Percentiles rank a stretch among this genome's conserved stretches.
Evolutionary conservation across 2,888 invertebrate species (phyloP).

Genomic region (Archips crataeganus): DNA sequence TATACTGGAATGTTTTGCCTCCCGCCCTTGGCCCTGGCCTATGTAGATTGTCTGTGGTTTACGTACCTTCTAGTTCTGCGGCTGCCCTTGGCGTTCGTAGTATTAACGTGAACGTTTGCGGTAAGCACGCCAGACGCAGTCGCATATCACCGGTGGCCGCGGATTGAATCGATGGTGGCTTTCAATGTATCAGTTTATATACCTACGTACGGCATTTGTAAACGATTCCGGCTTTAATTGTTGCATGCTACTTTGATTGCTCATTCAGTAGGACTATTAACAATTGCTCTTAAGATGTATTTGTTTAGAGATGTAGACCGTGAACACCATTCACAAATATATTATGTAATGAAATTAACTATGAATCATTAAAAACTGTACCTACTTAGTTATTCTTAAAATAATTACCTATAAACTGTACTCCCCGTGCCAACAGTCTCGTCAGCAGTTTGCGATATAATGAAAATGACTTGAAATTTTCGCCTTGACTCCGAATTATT

Average conservation of each 20-base stretch:
- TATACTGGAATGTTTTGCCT: neutral
- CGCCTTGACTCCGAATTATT: no score
- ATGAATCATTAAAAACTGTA: no score
- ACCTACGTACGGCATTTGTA: neutral
- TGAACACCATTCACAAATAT: no score
- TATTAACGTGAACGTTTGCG: slow-evolving; percentile 4
- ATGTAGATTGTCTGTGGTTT: slow-evolving; percentile 4
- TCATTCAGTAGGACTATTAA: neutral
- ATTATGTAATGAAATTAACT: no score
- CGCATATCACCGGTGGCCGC: neutral
- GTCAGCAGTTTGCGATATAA: no score
- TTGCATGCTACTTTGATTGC: neutral
- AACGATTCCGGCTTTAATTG: neutral
- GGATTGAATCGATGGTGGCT: neutral
- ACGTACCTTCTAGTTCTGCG: slow-evolving; percentile 1
- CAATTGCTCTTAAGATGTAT: neutral
- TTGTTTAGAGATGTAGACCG: no score
- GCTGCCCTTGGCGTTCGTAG: neutral
- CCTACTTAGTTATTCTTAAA: no score
- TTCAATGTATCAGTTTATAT: neutral
- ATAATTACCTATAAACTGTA: neutral
- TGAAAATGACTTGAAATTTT: no score
- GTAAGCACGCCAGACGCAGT: slow-evolving; percentile 4
- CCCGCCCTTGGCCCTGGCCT: neutral
- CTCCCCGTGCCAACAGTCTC: neutral